A percentile compares a stretch with the other conserved stretches of the same genome.
phyloP scores from a whole-genome alignment of 2,888 invertebrate genomes.

The Pyrrhosoma nymphula region DNA sequence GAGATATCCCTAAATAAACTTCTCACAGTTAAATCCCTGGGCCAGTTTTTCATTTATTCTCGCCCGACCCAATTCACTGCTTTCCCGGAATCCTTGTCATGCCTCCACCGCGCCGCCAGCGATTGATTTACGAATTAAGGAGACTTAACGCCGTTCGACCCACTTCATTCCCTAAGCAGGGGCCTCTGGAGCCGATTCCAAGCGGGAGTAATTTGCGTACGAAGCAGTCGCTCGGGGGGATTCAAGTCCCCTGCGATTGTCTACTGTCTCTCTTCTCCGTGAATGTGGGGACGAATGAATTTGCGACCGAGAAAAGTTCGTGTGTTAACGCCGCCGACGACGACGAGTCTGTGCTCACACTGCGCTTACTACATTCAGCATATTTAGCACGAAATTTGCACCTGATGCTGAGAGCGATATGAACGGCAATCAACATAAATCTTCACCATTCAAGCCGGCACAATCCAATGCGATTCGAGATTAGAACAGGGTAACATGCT shows the following conservation, averaged over 20 bases:
- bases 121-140: slow-evolving; percentile 28
- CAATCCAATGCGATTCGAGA: no score
- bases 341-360: not conserved
- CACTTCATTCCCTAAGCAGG: not conserved
- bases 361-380: not conserved
- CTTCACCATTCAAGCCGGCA: no score
- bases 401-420: no score
- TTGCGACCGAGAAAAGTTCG: not conserved
- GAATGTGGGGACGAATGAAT: not conserved
- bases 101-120: not conserved
- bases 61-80: not conserved
- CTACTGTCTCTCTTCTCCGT: not conserved
- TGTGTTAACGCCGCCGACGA: not conserved
- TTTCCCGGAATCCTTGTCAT: not conserved
- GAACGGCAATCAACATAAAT: no score
- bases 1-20: slow-evolving; percentile 13
- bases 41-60: slow-evolving; percentile 1
- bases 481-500: no score
- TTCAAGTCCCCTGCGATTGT: not conserved
- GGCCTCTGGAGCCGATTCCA: not conserved
- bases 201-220: not conserved
- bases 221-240: not conserved
- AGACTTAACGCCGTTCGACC: not conserved
- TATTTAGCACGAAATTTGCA: no score
- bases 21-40: not conserved